phyloP scores from a whole-genome alignment of 2,797 vertebrate genomes.

The Syncerus caffer region DNA sequence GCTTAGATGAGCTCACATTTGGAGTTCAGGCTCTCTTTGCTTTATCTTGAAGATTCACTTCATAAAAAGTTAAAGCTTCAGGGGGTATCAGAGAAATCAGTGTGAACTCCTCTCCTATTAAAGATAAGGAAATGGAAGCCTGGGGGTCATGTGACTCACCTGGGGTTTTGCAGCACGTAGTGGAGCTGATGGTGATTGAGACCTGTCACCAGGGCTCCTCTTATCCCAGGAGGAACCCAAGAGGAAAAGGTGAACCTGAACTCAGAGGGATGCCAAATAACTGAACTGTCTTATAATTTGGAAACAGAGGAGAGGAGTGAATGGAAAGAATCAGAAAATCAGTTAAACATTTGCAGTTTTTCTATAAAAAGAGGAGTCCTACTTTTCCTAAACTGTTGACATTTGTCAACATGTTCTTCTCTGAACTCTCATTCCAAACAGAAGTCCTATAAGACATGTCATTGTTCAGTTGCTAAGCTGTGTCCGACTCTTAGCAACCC shows the following conservation, averaged over 20 bases:
- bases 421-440: neutral
- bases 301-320: neutral
- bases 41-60: neutral
- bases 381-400: neutral
- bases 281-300: neutral
- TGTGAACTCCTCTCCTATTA: too few species aligned
- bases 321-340: neutral
- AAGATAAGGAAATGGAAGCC: neutral
- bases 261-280: neutral
- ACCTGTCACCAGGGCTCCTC: neutral
- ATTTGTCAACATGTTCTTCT: neutral
- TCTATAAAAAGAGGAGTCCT: neutral
- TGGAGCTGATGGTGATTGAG: neutral
- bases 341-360: neutral
- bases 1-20: neutral
- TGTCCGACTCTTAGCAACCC: neutral
- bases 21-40: neutral
- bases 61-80: neutral
- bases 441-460: neutral
- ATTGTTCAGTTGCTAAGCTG: neutral
- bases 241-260: neutral
- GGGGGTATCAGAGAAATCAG: neutral
- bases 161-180: fast-evolving
- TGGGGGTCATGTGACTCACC: fast-evolving
- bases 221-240: neutral